Percentiles rank a stretch among this genome's conserved stretches.
phyloP scores from a whole-genome alignment of 2,113 vertebrate genomes.

The Ovibos moschatus region DNA sequence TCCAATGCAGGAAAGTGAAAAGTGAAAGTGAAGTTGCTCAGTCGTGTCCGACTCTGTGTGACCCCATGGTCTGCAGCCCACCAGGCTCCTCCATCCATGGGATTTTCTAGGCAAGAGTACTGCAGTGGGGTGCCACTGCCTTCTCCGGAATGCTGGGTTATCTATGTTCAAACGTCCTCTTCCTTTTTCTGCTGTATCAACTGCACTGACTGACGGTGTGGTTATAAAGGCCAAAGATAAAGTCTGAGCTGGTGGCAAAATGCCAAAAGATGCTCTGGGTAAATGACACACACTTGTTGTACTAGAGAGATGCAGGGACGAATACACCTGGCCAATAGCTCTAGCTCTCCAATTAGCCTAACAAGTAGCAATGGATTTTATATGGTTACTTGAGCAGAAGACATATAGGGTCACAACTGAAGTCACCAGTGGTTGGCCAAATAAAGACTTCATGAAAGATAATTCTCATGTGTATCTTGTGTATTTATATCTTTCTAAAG shows the following conservation, averaged over 20 bases:
- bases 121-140: too few relatives aligned
- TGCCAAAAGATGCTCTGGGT: background rate
- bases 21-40: too few relatives aligned
- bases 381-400: background rate
- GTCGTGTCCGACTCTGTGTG: rapidly evolving
- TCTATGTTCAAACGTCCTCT: background rate
- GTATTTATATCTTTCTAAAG: background rate
- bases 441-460: background rate
- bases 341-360: background rate
- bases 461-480: background rate
- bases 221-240: background rate
- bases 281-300: background rate
- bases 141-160: background rate
- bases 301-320: background rate
- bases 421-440: background rate
- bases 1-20: too few relatives aligned
- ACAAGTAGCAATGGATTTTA: background rate
- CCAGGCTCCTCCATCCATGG: too few relatives aligned
- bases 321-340: background rate
- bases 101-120: too few relatives aligned
- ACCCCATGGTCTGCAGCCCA: too few relatives aligned
- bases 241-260: background rate
- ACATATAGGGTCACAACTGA: background rate
- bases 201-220: background rate
- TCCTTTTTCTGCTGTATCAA: background rate